These are phyloP conservation scores for Festucalex cinctus DNA, from an alignment of 2,113 vertebrate species.

Conservation along the genomic window DNA sequence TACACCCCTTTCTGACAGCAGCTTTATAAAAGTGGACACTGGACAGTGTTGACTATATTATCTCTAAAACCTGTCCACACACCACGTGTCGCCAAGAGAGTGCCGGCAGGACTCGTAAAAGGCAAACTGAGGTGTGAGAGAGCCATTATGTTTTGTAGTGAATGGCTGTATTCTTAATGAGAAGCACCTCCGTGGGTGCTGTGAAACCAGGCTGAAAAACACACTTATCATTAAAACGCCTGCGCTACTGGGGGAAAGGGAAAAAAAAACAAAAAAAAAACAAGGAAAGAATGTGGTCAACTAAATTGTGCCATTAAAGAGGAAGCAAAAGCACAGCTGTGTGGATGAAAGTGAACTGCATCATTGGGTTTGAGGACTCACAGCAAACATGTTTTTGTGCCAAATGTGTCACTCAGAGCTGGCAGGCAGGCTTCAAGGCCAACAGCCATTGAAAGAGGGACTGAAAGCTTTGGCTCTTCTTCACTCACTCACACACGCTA, in stretches of 20 bases:
- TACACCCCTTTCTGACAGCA: background rate
- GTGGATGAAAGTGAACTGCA: slow-evolving; percentile 22
- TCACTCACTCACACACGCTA: background rate
- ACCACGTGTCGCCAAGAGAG: background rate
- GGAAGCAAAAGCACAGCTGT: slow-evolving; percentile 17
- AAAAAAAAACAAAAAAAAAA: background rate
- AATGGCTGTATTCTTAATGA: slow-evolving; percentile 20
- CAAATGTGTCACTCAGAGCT: slow-evolving; percentile 53
- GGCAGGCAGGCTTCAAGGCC: slow-evolving; percentile 50
- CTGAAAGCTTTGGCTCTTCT: background rate
- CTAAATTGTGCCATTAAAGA: slow-evolving; percentile 21
- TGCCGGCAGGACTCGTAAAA: background rate
- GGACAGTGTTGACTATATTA: background rate
- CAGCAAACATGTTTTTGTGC: slow-evolving; percentile 32
- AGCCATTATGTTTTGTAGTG: slow-evolving; percentile 18
- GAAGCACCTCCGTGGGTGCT: slow-evolving; percentile 7
- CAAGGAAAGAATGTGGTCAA: slow-evolving; percentile 17
- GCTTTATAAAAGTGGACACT: background rate
- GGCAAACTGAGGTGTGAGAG: slow-evolving; percentile 17
- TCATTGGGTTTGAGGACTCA: slow-evolving; percentile 34
- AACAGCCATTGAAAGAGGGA: slow-evolving; percentile 28
- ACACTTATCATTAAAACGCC: background rate
- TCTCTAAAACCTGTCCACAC: background rate
- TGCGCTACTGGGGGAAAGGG: background rate
- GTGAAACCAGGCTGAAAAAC: slow-evolving; percentile 11